Percentiles rank a stretch among this genome's conserved stretches.
phyloP scores from a whole-genome alignment of 2,888 invertebrate species.

The Aproaerema taeniolella region DNA sequence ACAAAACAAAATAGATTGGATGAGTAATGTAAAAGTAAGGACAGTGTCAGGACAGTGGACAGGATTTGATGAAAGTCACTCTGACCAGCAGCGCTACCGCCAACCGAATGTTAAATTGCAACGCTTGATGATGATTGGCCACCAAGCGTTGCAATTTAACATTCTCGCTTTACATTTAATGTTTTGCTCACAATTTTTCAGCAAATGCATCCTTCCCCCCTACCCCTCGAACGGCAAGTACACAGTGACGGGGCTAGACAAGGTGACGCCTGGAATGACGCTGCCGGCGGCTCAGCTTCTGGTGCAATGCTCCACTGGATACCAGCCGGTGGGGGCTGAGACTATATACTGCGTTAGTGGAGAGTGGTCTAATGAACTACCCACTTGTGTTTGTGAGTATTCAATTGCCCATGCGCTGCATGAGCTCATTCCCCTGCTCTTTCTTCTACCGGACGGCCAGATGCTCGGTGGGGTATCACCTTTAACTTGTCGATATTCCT shows the following conservation, averaged over 20 bases:
- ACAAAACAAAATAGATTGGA: too few relatives aligned
- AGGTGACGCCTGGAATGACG: neutral
- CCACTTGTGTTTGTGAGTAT: constrained; percentile 1
- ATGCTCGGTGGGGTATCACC: constrained; percentile 1
- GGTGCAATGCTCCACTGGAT: neutral
- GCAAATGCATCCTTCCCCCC: constrained; percentile 1
- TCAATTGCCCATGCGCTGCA: neutral
- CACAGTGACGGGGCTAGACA: neutral
- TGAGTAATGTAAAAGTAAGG: too few relatives aligned
- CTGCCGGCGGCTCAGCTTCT: neutral
- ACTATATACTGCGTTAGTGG: neutral
- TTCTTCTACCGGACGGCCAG: too few relatives aligned
- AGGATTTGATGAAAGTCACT: too few relatives aligned
- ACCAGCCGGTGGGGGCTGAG: neutral
- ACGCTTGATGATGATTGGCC: too few relatives aligned
- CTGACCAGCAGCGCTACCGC: too few relatives aligned
- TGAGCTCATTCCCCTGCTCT: neutral
- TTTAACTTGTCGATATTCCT: too few relatives aligned
- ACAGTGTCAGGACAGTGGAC: too few relatives aligned
- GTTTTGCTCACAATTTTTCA: too few relatives aligned
- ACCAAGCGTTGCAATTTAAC: too few relatives aligned
- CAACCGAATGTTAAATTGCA: too few relatives aligned
- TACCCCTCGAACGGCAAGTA: constrained; percentile 1
- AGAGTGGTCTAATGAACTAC: neutral
- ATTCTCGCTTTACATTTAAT: too few relatives aligned